Evolutionary conservation across 2,888 invertebrate species (phyloP), one percentile per base, ranked within the genome.

Genomic region (Caenorhabditis zanzibari): DNA sequence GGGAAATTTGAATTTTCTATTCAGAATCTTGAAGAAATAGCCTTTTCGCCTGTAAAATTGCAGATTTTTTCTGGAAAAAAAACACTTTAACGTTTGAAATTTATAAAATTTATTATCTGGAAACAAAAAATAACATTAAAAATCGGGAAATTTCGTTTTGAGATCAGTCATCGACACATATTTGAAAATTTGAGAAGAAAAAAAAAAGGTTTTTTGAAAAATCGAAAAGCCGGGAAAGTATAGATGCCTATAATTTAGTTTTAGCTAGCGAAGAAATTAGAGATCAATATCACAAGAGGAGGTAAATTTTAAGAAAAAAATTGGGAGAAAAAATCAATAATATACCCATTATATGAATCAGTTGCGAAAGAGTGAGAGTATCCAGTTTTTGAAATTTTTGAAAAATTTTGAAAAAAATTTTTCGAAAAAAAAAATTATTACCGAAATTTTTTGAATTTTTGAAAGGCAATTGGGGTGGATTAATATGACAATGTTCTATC

Each of bases 141-240:
- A 49, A n/a, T 22, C 2, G 68, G 32, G n/a, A 54, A 26, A 38
- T 56, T 14, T 52, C 4, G 14, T 32, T 22, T 16, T 56, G 61
- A 61, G 61, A 61, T 61, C 61, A 38, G 22, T 38, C 24, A 61
- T 61, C 61, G 61, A 61, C 61, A 61, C 61, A 61, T 61, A 61
- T 22, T 52, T 12, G 5, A 14, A 54, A 14, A 14, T 26, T 24
- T 24, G 52, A 7, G 22, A 54, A 14, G 26, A 54, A 26, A 14
- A 1, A 24, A 26, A 54, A 54, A 26, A 26, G 14, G 14, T 10
- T 24, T 24, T n/a, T n/a, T n/a, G n/a, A 9, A 14, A 26, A 9
- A 26, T 49, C 38, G 12, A n/a, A n/a, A n/a, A 38, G 38, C 47
- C 47, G 47, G 47, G 47, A 47, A n/a, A 47, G 14, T n/a, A n/a